Conservation (phyloP, 1,140 invertebrate species). For the Mizuhopecten yessoensis region DNA sequence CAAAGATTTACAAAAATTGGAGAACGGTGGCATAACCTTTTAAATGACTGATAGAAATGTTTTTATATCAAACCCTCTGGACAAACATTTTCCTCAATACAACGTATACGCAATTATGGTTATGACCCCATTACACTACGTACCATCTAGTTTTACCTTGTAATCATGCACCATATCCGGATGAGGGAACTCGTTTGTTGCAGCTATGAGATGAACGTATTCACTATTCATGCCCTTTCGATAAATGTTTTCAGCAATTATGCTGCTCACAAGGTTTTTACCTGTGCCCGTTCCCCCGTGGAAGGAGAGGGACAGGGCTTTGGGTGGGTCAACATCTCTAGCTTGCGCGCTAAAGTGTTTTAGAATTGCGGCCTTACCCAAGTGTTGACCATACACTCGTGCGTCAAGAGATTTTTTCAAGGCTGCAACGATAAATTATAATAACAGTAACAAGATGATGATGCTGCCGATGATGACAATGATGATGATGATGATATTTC, state of each 20-base stretch:
- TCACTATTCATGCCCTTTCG: slow-evolving; percentile 89
- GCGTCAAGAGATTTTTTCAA: neutral
- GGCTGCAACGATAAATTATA: neutral
- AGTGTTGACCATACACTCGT: slow-evolving; percentile 75
- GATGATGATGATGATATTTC: too few relatives aligned
- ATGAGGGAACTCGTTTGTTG: slow-evolving; percentile 90
- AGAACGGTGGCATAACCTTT: too few relatives aligned
- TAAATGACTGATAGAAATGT: too few relatives aligned
- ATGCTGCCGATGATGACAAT: too few relatives aligned
- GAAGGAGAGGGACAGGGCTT: slow-evolving; percentile 81
- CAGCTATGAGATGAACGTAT: slow-evolving; percentile 92
- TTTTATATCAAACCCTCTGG: too few relatives aligned
- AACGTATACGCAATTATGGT: too few relatives aligned
- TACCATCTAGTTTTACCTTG: slow-evolving; percentile 75
- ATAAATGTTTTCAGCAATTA: slow-evolving; percentile 91
- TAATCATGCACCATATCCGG: slow-evolving; percentile 76
- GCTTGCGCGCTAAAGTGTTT: slow-evolving; percentile 71
- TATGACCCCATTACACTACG: too few relatives aligned
- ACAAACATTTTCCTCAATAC: too few relatives aligned
- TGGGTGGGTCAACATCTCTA: slow-evolving; percentile 62
- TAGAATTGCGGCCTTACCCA: slow-evolving; percentile 66
- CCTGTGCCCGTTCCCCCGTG: slow-evolving; percentile 82
- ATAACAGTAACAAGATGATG: too few relatives aligned
- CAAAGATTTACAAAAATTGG: too few relatives aligned
- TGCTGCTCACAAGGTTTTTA: slow-evolving; percentile 88